These are phyloP conservation scores for Mycetomoellerius zeteki DNA, from an alignment of 1,140 invertebrate species.

Conservation along the genomic window DNA sequence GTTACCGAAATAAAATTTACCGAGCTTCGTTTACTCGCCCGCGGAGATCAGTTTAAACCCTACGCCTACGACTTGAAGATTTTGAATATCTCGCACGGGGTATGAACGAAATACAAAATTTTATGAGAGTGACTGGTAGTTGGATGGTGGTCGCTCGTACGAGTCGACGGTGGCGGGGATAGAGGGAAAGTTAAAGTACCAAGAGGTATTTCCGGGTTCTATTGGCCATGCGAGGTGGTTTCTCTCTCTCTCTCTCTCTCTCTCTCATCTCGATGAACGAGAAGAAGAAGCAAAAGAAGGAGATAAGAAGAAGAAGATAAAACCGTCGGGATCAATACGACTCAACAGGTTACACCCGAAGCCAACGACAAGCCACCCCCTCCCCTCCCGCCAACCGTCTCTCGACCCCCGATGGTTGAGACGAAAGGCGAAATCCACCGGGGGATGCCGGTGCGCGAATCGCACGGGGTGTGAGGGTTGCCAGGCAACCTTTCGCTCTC, in stretches of 20 bases:
- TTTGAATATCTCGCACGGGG: not conserved
- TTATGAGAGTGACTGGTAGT: not conserved
- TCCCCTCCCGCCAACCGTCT: slow-evolving; percentile 18
- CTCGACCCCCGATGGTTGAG: slow-evolving; percentile 65
- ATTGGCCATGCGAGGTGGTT: not conserved
- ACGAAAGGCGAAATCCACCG: slow-evolving; percentile 73
- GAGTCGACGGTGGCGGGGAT: no score
- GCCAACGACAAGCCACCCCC: slow-evolving; percentile 61
- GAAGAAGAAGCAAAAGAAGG: slow-evolving; percentile 20
- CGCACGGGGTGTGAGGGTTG: slow-evolving; percentile 77
- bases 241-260: slow-evolving; percentile 40
- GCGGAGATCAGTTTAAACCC: not conserved
- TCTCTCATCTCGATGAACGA: slow-evolving; percentile 33
- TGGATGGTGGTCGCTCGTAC: not conserved
- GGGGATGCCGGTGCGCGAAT: slow-evolving; percentile 67
- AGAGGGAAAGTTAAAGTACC: slow-evolving; percentile 26
- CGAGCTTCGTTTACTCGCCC: slow-evolving; percentile 27
- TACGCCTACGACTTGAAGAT: not conserved
- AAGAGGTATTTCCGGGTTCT: slow-evolving; percentile 48
- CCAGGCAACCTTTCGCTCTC: slow-evolving; percentile 80
- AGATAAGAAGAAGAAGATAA: slow-evolving; percentile 49
- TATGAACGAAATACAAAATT: slow-evolving; percentile 22
- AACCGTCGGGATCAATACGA: slow-evolving; percentile 78
- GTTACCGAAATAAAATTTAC: slow-evolving; percentile 35
- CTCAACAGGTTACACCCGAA: slow-evolving; percentile 79